Evolutionary conservation across 2,888 invertebrate genomes (phyloP), one percentile per base, ranked within the genome.

Genomic region (Notodonta ziczac): DNA sequence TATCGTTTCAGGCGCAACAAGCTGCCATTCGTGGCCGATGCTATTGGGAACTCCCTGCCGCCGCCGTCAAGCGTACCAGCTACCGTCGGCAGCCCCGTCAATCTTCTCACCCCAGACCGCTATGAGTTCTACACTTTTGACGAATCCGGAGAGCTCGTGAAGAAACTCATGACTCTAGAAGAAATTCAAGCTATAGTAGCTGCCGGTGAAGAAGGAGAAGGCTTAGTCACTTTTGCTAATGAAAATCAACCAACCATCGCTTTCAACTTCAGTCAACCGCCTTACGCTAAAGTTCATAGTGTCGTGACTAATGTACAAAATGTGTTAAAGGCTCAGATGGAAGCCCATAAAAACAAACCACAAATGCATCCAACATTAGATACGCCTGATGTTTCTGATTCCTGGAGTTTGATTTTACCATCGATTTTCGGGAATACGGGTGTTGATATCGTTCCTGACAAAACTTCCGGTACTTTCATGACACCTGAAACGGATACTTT

Each of bases 121-220:
- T 97, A 97, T 84, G 97, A 97, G 82, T 98, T 97, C 85, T 97
- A 97, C 83, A 97, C 97, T 0, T 97, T 97, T 78, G 97, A 97
- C 78, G 97, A 97, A 78, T 96, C 96, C 61, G 97, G 97, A 13
- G 97, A 97, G 78, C 93, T 97, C 32, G 96, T 97, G 0, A 97
- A 97, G 79, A 94, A 97, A 64, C 93, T 97, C 44, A 98, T 98
- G 97, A 97, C 97, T 8, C 89, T 97, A 74, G 95, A 97, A 78
- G 97, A 98, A 89, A 97, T 98, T 69, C 97, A 97, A 82, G 96
- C 97, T 52, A 96, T 98, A 64, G 97, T 97, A 44, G 97, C 97
- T 0, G 96, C 96, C 46, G 97, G 97, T 0, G 97, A 97, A 81
- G 96, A 96, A 62, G 95, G 96, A 55, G 95, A 95, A 58, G 90